Evolutionary conservation across 2,888 invertebrate genomes (phyloP), one percentile per base, ranked within the genome.

Genomic region (Platycheirus albimanus): DNA sequence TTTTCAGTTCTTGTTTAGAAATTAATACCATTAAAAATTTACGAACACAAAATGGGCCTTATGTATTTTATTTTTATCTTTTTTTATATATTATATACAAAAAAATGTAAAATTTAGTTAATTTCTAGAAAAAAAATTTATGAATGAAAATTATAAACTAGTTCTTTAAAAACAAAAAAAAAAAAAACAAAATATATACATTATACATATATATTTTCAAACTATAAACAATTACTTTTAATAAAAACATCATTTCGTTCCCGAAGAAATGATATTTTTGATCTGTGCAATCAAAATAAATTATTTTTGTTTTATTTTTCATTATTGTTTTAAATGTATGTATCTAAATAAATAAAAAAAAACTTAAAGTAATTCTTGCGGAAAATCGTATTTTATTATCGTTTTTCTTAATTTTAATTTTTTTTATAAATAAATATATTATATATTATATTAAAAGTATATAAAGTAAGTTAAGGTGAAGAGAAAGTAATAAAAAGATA

Each of bases 211-310:
- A 80, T 76, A 75, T 80, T 72, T 80, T 38, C 74, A 78, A 49
- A 51, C 54, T 58, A 49, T 17, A 2, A 30, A 45, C 20, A 45
- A 36, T 6, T 77, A 77, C 67, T 67, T 79, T 58, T 72, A 77
- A 30, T 78, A 77, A 75, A 79, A 84, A 85, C 66, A 67, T 85
- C 85, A 75, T 85, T 78, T 85, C 83, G 69, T 85, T 85, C 58
- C 81, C 63, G 58, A 72, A 61, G 85, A 83, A 83, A 81, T 78
- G 81, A 66, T 76, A 58, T 85, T 85, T 85, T 85, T 85, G 77
- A 83, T 85, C 83, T 80, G 85, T 85, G 85, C 85, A 85, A 85
- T 85, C 81, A 85, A 81, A 84, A 85, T 85, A 85, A 85, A 80
- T 85, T 78, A 85, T 83, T 84, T 70, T 76, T 74, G 66, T 66